Evolutionary conservation across 2,888 invertebrate species (phyloP), one percentile per base, ranked within the genome.

Genomic region (Ornithoptera priamus): DNA sequence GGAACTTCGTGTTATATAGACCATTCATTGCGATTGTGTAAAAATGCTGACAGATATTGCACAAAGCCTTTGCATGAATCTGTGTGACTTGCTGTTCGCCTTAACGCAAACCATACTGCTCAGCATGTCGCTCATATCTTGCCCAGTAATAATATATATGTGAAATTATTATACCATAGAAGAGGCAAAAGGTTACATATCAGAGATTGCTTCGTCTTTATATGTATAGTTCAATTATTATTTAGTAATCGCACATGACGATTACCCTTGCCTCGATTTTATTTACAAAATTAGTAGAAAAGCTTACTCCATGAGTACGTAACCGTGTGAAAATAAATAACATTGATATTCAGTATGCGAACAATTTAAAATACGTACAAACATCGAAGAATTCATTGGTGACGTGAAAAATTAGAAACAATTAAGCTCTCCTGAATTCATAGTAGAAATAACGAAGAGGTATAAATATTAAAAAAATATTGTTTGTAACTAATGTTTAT

Each of bases 151-250:
- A 75, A 73, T 68, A 72, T 71, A 79, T 75, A 77, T 76, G 12
- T 46, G 12, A 46, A 46, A 15, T 12, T 81, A 81, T 82, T 62
- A 46, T 20, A 68, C 2, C 36, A 66, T 59, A 36, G 39, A 77
- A 36, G 39, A 77, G 82, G 90, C 89, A 90, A 90, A 89, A 88
- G 87, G 80, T 72, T 84, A 91, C 90, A 91, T 91, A 92, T 91
- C 90, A 81, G 76, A 72, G 81, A 82, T 76, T 79, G 83, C 79
- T 80, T 80, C 67, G 56, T 24, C 12, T 65, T 17, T 66, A 81
- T 75, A 77, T 82, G 81, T 82, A 80, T 81, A 80, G 77, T 78
- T 63, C 74, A 75, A 72, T 80, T 88, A 88, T 87, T 85, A 85
- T 85, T 85, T 86, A 87, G 85, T 84, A 66, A 79, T 46, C 56